A percentile compares a stretch with the other conserved stretches of the same genome.
These are phyloP conservation scores for Channa maculata DNA, from an alignment of 2,113 vertebrate species.

Conservation along the genomic window DNA sequence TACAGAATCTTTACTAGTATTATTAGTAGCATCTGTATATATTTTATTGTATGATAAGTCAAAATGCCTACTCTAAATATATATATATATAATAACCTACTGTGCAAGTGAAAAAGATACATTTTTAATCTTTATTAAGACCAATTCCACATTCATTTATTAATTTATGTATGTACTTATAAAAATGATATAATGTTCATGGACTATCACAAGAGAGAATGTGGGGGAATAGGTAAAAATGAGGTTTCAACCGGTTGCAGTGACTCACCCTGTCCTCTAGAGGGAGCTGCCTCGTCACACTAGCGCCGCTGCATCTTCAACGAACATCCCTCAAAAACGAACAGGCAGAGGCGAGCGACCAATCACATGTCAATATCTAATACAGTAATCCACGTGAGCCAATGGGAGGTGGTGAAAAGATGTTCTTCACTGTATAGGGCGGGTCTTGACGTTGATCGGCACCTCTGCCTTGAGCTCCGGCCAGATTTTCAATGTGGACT, in stretches of 20 bases:
- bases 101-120: too few relatives aligned
- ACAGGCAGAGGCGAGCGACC: slow-evolving; percentile 41
- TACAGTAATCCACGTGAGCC: slow-evolving; percentile 57
- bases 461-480: slow-evolving; percentile 42
- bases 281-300: slow-evolving; percentile 18
- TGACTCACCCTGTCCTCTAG: slow-evolving; percentile 11
- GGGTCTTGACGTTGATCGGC: slow-evolving; percentile 69
- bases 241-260: slow-evolving; percentile 5
- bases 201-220: too few relatives aligned
- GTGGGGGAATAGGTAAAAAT: too few relatives aligned
- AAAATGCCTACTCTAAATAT: too few relatives aligned
- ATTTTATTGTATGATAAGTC: too few relatives aligned
- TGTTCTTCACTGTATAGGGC: slow-evolving; percentile 69
- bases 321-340: slow-evolving; percentile 19
- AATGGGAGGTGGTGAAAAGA: slow-evolving; percentile 40
- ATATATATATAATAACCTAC: too few relatives aligned
- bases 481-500: slow-evolving; percentile 63
- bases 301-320: background rate
- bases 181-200: too few relatives aligned
- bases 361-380: slow-evolving; percentile 48
- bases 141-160: too few relatives aligned
- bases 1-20: too few relatives aligned
- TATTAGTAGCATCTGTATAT: too few relatives aligned
- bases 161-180: too few relatives aligned
- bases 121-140: too few relatives aligned